Evolutionary conservation across 2,888 invertebrate species (phyloP).

Genomic region (Amphipoea oculea): DNA sequence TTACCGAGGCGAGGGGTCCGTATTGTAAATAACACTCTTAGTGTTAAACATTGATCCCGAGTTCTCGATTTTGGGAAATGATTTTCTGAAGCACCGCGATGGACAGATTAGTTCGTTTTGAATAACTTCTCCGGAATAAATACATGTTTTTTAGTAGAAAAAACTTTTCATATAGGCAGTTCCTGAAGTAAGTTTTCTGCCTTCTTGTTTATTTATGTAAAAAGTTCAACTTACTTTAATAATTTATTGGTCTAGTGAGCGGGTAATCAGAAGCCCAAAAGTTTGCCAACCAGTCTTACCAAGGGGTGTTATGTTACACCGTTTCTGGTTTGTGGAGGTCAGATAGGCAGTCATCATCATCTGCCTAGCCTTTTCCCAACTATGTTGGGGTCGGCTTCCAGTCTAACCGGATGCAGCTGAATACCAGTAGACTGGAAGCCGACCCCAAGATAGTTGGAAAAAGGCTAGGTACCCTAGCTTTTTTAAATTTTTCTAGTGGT

Average conservation of each 20-base stretch:
- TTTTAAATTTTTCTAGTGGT: not conserved
- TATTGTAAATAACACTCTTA: conserved; percentile 26
- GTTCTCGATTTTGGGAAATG: not conserved
- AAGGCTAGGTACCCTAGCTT: too few species aligned
- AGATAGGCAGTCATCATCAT: too few species aligned
- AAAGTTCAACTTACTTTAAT: not conserved
- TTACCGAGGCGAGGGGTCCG: conserved; percentile 14
- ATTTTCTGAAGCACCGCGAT: not conserved
- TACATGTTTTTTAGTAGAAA: not conserved
- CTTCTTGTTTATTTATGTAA: not conserved
- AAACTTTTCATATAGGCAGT: not conserved
- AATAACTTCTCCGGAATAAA: not conserved
- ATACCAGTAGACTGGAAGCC: not conserved
- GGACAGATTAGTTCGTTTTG: not conserved
- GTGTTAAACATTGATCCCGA: conserved; percentile 8
- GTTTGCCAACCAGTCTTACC: not conserved
- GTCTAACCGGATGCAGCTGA: too few species aligned
- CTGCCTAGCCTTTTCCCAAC: too few species aligned
- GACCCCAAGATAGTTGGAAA: not conserved
- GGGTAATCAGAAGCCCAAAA: too few species aligned
- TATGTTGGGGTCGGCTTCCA: too few species aligned
- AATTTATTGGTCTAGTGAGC: not conserved
- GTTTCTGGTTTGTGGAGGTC: not conserved
- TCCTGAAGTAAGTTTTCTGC: not conserved
- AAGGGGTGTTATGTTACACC: not conserved